phyloP scores from a whole-genome alignment of 2,888 invertebrate species.

The Pandemis corylana region DNA sequence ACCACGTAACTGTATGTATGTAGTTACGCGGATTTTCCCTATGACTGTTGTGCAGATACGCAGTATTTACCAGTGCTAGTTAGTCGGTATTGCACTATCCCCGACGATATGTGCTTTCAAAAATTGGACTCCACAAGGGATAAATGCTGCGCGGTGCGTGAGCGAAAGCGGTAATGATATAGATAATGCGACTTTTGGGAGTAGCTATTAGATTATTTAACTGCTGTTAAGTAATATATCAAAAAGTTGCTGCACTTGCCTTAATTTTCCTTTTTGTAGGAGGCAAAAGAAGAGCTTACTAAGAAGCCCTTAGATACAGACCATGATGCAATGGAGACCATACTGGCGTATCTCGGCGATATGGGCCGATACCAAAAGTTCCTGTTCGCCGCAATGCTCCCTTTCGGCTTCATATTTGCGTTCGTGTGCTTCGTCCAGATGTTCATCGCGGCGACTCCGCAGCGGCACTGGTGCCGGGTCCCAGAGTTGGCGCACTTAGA shows the following conservation, averaged over 20 bases:
- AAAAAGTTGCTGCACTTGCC: not conserved
- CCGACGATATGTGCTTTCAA: too few relatives aligned
- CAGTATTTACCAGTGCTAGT: too few relatives aligned
- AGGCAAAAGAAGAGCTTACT: constrained; percentile 56
- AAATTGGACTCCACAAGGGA: too few relatives aligned
- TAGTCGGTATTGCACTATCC: too few relatives aligned
- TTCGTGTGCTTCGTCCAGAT: constrained; percentile 63
- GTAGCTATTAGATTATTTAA: too few relatives aligned
- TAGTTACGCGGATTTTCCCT: too few relatives aligned
- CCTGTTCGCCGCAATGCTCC: constrained; percentile 57
- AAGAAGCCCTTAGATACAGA: constrained; percentile 49
- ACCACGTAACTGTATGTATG: too few relatives aligned
- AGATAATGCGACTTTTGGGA: not conserved
- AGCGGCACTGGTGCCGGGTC: constrained; percentile 64
- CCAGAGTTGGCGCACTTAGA: constrained; percentile 59
- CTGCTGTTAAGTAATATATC: not conserved
- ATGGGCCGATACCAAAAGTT: constrained; percentile 55
- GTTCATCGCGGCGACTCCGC: constrained; percentile 64
- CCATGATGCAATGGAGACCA: constrained; percentile 63
- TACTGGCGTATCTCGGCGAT: constrained; percentile 56
- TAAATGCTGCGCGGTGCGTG: too few relatives aligned
- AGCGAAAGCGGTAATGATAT: not conserved
- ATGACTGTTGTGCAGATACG: too few relatives aligned
- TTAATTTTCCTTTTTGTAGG: constrained; percentile 46
- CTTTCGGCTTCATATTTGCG: constrained; percentile 57